Conservation (phyloP, 2,113 vertebrate species). For the Burhinus oedicnemus region DNA sequence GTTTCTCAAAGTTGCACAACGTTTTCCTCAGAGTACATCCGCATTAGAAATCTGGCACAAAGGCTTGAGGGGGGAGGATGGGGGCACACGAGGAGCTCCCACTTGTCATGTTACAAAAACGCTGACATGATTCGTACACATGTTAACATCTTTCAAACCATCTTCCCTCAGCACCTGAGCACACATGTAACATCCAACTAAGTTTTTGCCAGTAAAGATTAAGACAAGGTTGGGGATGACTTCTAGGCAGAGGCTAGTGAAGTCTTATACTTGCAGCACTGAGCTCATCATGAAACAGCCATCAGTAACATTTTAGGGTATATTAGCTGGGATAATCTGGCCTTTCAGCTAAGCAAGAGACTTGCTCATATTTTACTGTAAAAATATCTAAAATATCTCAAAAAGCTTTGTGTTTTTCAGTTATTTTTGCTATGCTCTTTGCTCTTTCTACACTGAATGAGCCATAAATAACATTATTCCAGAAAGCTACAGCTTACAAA, state of each 20-base stretch:
- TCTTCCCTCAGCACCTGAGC: neutral
- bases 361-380: neutral
- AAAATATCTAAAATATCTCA: neutral
- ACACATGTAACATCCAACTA: neutral
- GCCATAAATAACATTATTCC: slow-evolving; percentile 66
- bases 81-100: neutral
- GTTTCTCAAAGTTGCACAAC: neutral
- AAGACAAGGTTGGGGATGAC: neutral
- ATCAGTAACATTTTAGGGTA: neutral
- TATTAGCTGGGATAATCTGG: neutral
- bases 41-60: neutral
- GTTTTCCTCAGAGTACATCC: neutral
- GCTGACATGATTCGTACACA: neutral
- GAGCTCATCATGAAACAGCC: neutral
- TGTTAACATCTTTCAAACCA: neutral
- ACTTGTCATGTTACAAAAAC: neutral
- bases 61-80: neutral
- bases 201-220: neutral
- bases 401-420: neutral
- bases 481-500: slow-evolving; percentile 59
- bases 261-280: neutral
- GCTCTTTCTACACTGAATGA: neutral
- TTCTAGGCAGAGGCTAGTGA: neutral
- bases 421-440: slow-evolving; percentile 33
- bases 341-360: neutral